Conservation (phyloP, 2,113 vertebrate species). For the Rissa tridactyla region DNA sequence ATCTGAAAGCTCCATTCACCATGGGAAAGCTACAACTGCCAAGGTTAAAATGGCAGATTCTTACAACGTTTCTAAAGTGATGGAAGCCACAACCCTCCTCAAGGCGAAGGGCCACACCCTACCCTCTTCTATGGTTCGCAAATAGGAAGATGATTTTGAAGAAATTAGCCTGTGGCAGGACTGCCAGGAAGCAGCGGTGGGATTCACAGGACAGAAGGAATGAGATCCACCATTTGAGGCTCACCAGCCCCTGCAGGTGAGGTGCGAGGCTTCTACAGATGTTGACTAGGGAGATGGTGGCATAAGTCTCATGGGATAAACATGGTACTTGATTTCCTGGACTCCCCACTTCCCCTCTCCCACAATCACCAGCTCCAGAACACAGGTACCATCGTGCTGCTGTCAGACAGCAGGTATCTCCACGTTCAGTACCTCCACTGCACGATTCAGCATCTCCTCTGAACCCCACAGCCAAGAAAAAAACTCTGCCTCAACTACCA, state of each 20-base stretch:
- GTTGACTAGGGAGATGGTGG: background rate
- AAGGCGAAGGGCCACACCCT: slow-evolving; percentile 20
- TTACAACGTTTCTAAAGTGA: slow-evolving; percentile 14
- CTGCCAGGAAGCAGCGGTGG: background rate
- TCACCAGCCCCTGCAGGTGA: background rate
- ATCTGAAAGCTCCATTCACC: background rate
- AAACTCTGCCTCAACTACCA: background rate
- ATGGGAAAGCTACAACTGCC: slow-evolving; percentile 3
- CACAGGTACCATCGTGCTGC: background rate
- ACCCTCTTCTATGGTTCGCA: background rate
- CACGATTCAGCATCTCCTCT: background rate
- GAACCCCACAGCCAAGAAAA: background rate
- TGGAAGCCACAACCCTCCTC: slow-evolving; percentile 11
- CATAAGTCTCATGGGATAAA: background rate
- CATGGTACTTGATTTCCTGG: accelerated
- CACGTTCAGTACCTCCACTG: background rate
- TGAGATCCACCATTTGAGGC: background rate
- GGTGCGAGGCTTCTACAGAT: background rate
- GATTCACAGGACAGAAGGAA: background rate
- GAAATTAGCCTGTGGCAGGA: slow-evolving; percentile 3
- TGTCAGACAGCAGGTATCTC: background rate
- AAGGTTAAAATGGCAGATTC: slow-evolving; percentile 54
- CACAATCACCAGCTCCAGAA: background rate
- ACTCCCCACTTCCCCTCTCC: background rate
- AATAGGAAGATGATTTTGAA: slow-evolving; percentile 36